These are phyloP conservation scores for Copsychus sechellarum DNA, from an alignment of 2,113 vertebrate species.

Conservation along the genomic window DNA sequence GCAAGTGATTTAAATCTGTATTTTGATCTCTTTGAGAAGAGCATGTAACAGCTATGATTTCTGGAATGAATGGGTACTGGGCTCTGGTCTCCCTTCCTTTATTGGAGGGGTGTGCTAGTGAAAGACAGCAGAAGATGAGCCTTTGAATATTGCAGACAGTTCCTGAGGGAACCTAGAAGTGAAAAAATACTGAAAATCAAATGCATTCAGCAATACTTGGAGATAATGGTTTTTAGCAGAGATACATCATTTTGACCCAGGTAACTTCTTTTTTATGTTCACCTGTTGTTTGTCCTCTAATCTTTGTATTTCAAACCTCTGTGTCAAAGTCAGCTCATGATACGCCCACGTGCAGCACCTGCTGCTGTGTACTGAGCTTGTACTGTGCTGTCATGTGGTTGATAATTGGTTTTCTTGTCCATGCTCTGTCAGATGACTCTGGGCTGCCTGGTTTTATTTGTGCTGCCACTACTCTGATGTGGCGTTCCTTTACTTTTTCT, in stretches of 20 bases:
- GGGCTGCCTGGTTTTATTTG: neutral
- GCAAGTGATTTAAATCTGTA: neutral
- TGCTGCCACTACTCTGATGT: neutral
- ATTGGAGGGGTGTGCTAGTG: neutral
- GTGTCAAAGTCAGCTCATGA: neutral
- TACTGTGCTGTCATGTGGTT: neutral
- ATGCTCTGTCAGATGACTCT: neutral
- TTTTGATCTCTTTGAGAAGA: neutral
- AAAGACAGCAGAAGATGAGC: neutral
- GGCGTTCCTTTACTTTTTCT: constrained; percentile 29
- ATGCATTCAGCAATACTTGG: neutral
- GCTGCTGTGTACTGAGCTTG: neutral
- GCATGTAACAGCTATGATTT: neutral
- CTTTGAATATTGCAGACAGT: neutral
- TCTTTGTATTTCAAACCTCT: neutral
- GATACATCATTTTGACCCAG: accelerated
- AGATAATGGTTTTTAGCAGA: neutral
- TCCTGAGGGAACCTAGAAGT: neutral
- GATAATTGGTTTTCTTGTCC: neutral
- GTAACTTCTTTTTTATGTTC: neutral
- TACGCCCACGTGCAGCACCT: neutral
- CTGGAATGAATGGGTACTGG: neutral
- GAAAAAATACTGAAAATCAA: neutral
- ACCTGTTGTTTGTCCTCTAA: neutral
- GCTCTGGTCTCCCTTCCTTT: neutral